phyloP scores from a whole-genome alignment of 1,140 invertebrate species.

The Galleria mellonella region DNA sequence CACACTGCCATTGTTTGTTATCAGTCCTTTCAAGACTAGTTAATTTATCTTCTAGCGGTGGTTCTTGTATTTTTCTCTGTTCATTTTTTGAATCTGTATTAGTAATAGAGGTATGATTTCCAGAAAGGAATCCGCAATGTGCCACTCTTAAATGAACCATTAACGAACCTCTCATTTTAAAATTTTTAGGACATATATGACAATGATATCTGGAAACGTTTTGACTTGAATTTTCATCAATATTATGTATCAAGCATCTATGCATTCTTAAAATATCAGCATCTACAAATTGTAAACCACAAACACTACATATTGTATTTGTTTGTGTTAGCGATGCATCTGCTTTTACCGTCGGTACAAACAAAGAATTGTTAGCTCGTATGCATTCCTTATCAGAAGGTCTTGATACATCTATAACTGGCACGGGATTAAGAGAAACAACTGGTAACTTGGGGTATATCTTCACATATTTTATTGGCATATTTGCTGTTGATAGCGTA shows the following conservation, averaged over 20 bases:
- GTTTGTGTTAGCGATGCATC: conserved; percentile 43
- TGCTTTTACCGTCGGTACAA: conserved; percentile 30
- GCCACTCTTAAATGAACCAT: conserved; percentile 88
- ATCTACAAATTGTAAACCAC: conserved; percentile 82
- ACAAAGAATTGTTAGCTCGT: conserved; percentile 21
- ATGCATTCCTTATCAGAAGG: conserved; percentile 18
- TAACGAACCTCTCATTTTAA: conserved; percentile 86
- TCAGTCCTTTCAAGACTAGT: conserved; percentile 36
- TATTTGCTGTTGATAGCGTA: conserved; percentile 19
- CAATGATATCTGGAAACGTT: conserved; percentile 79
- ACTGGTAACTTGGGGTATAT: conserved; percentile 62
- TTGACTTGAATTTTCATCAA: conserved; percentile 72
- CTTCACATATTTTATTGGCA: conserved; percentile 62
- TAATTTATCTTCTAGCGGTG: conserved; percentile 23
- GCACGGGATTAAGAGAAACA: conserved; percentile 52
- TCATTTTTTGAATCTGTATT: conserved; percentile 15
- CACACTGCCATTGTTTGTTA: conserved; percentile 84
- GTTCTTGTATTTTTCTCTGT: conserved; percentile 3
- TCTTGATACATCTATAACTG: conserved; percentile 52
- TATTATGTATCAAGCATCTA: conserved; percentile 82
- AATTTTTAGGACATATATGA: conserved; percentile 85
- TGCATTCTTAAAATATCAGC: conserved; percentile 82
- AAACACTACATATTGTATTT: conserved; percentile 78
- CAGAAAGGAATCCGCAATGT: conserved; percentile 75
- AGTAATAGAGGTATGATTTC: conserved; percentile 16